phyloP scores from a whole-genome alignment of 2,888 invertebrate genomes.

The Zelleria hepariella region DNA sequence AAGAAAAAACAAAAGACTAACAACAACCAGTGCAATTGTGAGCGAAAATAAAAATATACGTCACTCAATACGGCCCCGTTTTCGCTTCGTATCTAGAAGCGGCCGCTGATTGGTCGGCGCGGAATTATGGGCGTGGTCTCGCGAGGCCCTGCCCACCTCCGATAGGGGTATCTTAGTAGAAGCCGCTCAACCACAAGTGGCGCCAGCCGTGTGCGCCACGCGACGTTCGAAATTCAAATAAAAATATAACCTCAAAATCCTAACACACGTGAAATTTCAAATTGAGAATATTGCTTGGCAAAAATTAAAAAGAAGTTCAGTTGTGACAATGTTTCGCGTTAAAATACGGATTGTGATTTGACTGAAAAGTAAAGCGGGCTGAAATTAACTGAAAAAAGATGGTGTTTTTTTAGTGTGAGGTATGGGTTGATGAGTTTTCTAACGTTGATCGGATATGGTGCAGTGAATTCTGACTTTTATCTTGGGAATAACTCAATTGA shows the following conservation, averaged over 20 bases:
- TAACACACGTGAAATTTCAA: constrained; percentile 26
- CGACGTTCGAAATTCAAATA: constrained; percentile 28
- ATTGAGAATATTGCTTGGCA: constrained; percentile 11
- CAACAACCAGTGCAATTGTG: constrained; percentile 39
- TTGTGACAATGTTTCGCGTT: neutral
- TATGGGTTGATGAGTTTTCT: constrained; percentile 17
- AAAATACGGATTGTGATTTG: neutral
- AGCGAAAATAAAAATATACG: constrained; percentile 58
- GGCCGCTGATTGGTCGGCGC: constrained; percentile 34
- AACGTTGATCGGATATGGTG: constrained; percentile 17
- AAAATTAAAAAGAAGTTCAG: neutral
- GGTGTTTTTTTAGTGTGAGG: constrained; percentile 10
- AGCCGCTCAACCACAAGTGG: constrained; percentile 60
- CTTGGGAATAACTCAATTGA: neutral
- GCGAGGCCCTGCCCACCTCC: constrained; percentile 46
- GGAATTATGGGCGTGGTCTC: constrained; percentile 45
- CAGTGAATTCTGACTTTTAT: constrained; percentile 12
- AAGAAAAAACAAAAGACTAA: constrained; percentile 33
- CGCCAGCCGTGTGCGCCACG: constrained; percentile 66
- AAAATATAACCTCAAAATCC: constrained; percentile 30
- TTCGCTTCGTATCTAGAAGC: constrained; percentile 48
- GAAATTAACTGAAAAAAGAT: neutral
- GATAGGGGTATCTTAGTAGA: constrained; percentile 48
- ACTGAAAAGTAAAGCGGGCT: neutral
- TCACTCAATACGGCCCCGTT: constrained; percentile 62